These are phyloP conservation scores for Norana najaformis DNA, from an alignment of 2,888 invertebrate genomes.

Conservation along the genomic window DNA sequence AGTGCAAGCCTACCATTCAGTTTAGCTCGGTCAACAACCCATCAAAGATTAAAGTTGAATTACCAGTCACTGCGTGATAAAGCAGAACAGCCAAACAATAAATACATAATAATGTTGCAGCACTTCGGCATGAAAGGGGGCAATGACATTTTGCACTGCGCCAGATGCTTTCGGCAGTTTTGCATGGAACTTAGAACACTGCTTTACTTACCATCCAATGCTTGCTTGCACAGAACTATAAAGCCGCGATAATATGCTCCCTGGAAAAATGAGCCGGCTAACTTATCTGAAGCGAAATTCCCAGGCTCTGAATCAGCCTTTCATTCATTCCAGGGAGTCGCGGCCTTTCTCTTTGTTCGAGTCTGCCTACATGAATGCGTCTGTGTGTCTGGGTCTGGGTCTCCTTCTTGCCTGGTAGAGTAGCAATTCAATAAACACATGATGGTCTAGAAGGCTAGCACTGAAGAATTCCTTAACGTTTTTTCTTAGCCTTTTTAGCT, in stretches of 20 bases:
- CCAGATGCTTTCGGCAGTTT: conserved; percentile 5
- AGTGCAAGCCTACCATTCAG: background rate
- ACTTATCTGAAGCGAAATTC: background rate
- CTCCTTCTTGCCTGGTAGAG: conserved; percentile 1
- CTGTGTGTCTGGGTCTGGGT: background rate
- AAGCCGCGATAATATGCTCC: background rate
- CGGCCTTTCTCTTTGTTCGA: background rate
- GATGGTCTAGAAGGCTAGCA: background rate
- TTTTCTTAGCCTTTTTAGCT: background rate
- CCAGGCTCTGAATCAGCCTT: conserved; percentile 20
- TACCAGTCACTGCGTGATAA: background rate
- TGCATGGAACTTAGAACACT: background rate
- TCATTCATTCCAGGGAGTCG: conserved; percentile 20
- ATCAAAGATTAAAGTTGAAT: background rate
- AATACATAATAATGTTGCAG: background rate
- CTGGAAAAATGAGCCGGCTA: conserved; percentile 10
- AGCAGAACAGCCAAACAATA: background rate
- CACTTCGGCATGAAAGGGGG: background rate
- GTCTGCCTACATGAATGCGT: background rate
- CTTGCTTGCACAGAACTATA: background rate
- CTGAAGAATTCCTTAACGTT: conserved; percentile 5
- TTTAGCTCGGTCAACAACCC: background rate
- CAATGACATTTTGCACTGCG: background rate
- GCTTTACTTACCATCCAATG: background rate
- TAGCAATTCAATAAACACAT: background rate